Base-by-base conservation (phyloP, 2,113 vertebrate species). In the Gallinago media region DNA sequence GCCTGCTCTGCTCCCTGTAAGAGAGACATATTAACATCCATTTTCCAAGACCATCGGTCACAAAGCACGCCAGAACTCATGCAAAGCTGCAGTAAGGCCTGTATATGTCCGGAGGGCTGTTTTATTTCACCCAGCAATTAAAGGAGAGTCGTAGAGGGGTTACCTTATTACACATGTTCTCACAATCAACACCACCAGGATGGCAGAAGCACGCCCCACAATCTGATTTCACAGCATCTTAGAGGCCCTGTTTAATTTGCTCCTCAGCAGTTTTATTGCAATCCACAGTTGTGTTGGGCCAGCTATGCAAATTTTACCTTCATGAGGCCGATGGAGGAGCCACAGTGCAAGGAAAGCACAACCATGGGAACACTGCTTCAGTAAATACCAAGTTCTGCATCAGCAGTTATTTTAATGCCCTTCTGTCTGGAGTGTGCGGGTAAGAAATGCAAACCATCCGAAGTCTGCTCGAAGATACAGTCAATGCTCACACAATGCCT, bases 1-100 rank as follows among this genome's bases (percentile, higher is more conserved):
- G 44, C 95, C 96, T 50, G 91, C 15, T 93, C 91, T 96, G 94
- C 52, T 95, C 36, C 96, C 96, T 97, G 83, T 44, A 91, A 96
- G 49, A 96, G 49, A 96, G 27, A 27, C 19, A 68, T 5, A 32
- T 74, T 49, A 72, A 49, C 61, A 46, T 68, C 65, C 61, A 32
- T 44, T 88, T 44, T 88, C 92, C 85, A 88, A 72, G 68, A 38
- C 31, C 55, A 71, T 31, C 52, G 74, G 26, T 70, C 88, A 92
- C 72, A 74, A 74, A 62, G 42, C 32, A 63, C 1, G 1, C 25
- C 68, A 84, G 47, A 78, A 68, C 49, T 61, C 70, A 72, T 2
- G 32, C 65, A 78, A 80, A 85, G 42, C 67, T 88, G 62, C 71
- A 90, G 31, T 36, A 86, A 82, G 0, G 3, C 17, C 29, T 42